Conservation (phyloP, 2,888 invertebrate genomes). For the Platypus cylindrus region DNA sequence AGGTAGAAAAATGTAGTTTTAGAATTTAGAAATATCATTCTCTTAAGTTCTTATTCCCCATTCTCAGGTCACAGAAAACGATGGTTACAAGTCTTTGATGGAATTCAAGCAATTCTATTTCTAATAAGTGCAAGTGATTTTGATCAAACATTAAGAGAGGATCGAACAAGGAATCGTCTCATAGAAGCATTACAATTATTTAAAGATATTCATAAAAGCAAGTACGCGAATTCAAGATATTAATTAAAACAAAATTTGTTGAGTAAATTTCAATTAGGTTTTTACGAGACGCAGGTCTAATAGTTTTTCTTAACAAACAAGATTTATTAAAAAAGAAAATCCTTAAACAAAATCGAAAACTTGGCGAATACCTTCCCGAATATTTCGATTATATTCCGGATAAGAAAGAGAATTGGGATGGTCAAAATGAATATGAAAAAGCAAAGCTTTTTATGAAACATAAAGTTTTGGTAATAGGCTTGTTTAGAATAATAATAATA, state of each 20-base stretch:
- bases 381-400: conserved; percentile 42
- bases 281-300: conserved; percentile 59
- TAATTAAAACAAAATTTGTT: not conserved
- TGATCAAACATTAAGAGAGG: conserved; percentile 63
- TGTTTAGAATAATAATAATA: not conserved
- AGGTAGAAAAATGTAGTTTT: conserved; percentile 76
- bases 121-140: conserved; percentile 70
- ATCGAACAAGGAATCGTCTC: conserved; percentile 54
- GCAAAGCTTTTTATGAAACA: conserved; percentile 56
- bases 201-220: conserved; percentile 52
- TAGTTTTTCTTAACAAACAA: conserved; percentile 74
- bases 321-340: conserved; percentile 63
- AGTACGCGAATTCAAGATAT: conserved; percentile 3
- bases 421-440: conserved; percentile 49
- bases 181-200: conserved; percentile 60
- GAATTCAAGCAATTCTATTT: conserved; percentile 69
- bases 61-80: conserved; percentile 12
- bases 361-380: conserved; percentile 54
- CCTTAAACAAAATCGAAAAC: conserved; percentile 43
- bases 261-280: conserved; percentile 39
- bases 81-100: conserved; percentile 72
- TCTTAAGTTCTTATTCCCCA: not conserved
- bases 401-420: conserved; percentile 33
- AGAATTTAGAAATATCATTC: conserved; percentile 30
- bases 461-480: conserved; percentile 48